Percentiles rank a stretch among this genome's conserved stretches.
These are phyloP conservation scores for Marisa cornuarietis DNA, from an alignment of 1,140 invertebrate genomes.

Conservation along the genomic window DNA sequence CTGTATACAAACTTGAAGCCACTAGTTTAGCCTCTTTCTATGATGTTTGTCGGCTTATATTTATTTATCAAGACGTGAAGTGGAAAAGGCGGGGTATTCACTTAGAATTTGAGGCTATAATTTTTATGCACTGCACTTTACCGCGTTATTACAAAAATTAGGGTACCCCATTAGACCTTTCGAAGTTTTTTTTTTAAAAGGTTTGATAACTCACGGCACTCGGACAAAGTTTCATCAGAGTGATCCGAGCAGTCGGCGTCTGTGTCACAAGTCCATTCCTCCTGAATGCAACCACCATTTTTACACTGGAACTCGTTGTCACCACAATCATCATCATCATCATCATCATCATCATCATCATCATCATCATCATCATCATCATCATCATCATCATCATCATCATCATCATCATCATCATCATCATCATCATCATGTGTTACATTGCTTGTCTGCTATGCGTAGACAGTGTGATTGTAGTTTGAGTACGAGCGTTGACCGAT, in stretches of 20 bases:
- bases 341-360: neutral
- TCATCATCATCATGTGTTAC: neutral
- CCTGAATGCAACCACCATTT: conserved; percentile 92
- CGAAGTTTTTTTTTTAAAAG: too few relatives aligned
- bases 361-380: too few relatives aligned
- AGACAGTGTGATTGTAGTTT: neutral
- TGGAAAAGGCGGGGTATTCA: neutral
- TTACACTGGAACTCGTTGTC: conserved; percentile 87
- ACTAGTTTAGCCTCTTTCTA: too few relatives aligned
- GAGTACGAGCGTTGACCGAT: neutral
- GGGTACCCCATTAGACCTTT: too few relatives aligned
- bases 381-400: neutral
- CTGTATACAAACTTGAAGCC: too few relatives aligned
- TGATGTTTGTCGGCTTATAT: too few relatives aligned
- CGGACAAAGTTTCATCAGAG: conserved; percentile 51
- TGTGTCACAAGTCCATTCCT: conserved; percentile 87
- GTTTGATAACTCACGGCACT: conserved; percentile 48
- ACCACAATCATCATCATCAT: conserved; percentile 79
- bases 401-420: neutral
- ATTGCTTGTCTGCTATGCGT: neutral
- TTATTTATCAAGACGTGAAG: neutral
- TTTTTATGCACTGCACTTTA: neutral
- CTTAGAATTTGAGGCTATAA: neutral
- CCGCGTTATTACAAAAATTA: neutral
- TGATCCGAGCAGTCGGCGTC: conserved; percentile 53